Base-by-base conservation (phyloP, 2,888 invertebrate genomes). In the Megastigmus dorsalis region DNA sequence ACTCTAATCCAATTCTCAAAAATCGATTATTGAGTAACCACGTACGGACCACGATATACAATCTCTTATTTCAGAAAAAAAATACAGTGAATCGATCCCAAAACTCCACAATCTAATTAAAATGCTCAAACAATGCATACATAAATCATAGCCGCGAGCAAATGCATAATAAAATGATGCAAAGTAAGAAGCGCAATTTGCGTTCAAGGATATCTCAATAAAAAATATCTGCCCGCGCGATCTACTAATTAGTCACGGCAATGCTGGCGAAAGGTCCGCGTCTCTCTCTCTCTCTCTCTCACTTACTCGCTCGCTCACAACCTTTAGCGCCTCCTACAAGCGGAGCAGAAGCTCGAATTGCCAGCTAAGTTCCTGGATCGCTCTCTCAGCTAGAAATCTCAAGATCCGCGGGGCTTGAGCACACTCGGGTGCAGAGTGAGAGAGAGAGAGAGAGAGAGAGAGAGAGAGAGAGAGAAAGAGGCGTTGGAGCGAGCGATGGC, bases 401-500 rank as follows among this genome's bases (percentile, higher is more conserved):
- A 43, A 30, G 52, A 28, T 59, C 54, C 26, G 5, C 6, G 55
- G 15, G 30, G 28, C 52, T 9, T 26, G 52, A 20, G 41, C 36
- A 33, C 18, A 48, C 18, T 5, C 23, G 13, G 5, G 13, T 41
- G 13, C n/a, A 41, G n/a, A n/a, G n/a, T n/a, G n/a, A n/a, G n/a
- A n/a, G n/a, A n/a, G n/a, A n/a, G n/a, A n/a, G n/a, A n/a, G n/a
- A n/a, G n/a, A n/a, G n/a, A n/a, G n/a, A n/a, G n/a, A n/a, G n/a
- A n/a, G n/a, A n/a, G n/a, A n/a, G n/a, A n/a, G n/a, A n/a, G n/a
- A n/a, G n/a, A 10, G 23, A 5, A 13, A 38, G 23, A 57, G 82
- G 83, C 82, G 84, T 83, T 79, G 81, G 80, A 83, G 84, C 84
- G 83, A 82, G 79, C 82, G 83, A 86, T 85, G 83, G 83, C 82